Conservation (phyloP, 2,797 vertebrate species). For the Pempheris klunzingeri region DNA sequence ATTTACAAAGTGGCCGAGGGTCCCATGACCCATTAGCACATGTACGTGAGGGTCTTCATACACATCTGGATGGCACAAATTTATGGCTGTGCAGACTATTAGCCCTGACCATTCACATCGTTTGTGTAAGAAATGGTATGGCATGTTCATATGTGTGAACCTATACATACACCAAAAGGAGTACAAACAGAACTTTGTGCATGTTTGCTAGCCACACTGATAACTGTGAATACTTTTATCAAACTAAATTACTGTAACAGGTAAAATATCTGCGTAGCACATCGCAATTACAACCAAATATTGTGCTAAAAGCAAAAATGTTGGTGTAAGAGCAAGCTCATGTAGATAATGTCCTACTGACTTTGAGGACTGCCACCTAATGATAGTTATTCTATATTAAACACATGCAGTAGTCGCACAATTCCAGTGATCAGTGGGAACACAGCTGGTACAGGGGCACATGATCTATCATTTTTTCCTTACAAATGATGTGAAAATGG, state of each 20-base stretch:
- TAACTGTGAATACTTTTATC: constrained; percentile 14
- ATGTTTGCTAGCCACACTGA: background rate
- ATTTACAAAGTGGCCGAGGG: background rate
- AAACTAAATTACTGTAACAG: background rate
- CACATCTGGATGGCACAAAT: background rate
- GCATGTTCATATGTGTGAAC: background rate
- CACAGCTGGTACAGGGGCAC: constrained; percentile 53
- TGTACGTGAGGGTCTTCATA: background rate
- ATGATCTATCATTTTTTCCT: constrained; percentile 57
- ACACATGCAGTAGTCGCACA: constrained; percentile 27
- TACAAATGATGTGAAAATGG: constrained; percentile 83
- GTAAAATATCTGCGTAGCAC: background rate
- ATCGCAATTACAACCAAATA: constrained; percentile 20
- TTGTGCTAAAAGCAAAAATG: constrained; percentile 14
- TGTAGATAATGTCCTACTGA: constrained; percentile 20
- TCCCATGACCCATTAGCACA: background rate
- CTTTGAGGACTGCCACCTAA: constrained; percentile 30
- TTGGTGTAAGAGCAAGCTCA: background rate
- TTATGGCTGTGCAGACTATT: background rate
- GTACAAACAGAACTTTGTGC: background rate
- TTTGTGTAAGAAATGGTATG: no score
- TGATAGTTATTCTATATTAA: constrained; percentile 41
- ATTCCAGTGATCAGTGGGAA: constrained; percentile 56
- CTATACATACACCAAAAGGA: background rate
- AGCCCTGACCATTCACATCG: background rate